Evolutionary conservation across 2,888 invertebrate genomes (phyloP).

Genomic region (Philaethria dido): DNA sequence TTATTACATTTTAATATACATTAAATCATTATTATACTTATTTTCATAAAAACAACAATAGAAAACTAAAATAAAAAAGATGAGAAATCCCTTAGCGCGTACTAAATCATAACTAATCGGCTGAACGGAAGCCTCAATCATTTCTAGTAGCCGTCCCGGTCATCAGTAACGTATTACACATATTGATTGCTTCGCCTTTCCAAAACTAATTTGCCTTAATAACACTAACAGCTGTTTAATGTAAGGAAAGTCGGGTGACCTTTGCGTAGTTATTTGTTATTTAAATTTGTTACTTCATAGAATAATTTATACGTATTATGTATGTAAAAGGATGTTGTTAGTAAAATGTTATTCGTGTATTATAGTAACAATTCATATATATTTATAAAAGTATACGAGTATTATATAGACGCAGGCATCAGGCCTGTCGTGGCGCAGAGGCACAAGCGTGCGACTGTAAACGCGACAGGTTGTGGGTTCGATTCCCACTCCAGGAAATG

Average conservation of each 20-base stretch:
- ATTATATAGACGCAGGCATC: no score
- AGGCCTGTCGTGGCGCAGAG: no score
- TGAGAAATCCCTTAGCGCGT: constrained; percentile 42
- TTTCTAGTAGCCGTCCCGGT: constrained; percentile 58
- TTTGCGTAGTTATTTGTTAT: constrained; percentile 26
- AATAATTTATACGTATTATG: not conserved
- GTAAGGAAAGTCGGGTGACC: constrained; percentile 38
- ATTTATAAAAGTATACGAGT: no score
- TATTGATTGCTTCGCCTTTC: constrained; percentile 62
- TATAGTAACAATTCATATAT: no score
- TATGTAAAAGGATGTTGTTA: not conserved
- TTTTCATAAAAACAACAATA: constrained; percentile 18
- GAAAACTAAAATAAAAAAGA: constrained; percentile 23
- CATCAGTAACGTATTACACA: constrained; percentile 67
- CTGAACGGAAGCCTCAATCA: constrained; percentile 69
- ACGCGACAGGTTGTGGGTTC: no score
- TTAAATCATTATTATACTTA: not conserved
- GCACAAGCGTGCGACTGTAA: no score
- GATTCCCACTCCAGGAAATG: no score
- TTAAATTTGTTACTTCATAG: constrained; percentile 1
- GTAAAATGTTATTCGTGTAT: no score
- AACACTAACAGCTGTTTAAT: constrained; percentile 64
- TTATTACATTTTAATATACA: not conserved
- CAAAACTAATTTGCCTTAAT: constrained; percentile 75
- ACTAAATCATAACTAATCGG: constrained; percentile 73